Evolutionary conservation across 1,140 invertebrate species (phyloP), one percentile per base, ranked within the genome.

Genomic region (Prorops nasuta): DNA sequence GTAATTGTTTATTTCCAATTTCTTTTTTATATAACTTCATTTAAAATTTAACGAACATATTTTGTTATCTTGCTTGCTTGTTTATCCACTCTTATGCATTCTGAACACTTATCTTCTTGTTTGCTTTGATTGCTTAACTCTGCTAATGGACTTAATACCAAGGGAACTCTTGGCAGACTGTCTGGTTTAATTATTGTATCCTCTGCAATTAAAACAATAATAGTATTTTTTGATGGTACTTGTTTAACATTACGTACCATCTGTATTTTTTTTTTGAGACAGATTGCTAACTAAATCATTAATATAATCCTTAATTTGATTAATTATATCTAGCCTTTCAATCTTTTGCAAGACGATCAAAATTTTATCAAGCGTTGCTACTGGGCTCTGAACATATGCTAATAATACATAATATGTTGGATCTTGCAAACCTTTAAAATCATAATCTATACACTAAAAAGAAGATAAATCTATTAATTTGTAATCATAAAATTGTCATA

Each of bases 371-470:
- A 71, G 36, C 12, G 64, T 68, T 49, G 68, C 60, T 4, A 63
- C 63, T 0, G 18, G n/a, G 17, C 37, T 55, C 45, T 72, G 70
- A 4, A 55, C 55, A 48, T 64, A 72, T 20, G 68, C 38, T 16
- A 72, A 40, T 34, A 72, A 46, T 7, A 71, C 68, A 48, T 71
- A 71, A 42, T 70, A 71, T 10, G 67, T 70, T 37, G 70, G 67
- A 62, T 70, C 70, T 48, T 71, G 56, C 1, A 66, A 40, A 6
- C 66, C 67, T 53, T 67, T 72, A 42, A 71, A 70, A 37, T 70
- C 52, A 47, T 71, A 67, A 42, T 71, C 67, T 56, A 72, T 72
- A 17, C 62, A 71, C 62, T 69, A 12, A 19, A 54, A 20, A 9
- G 20, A 20, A 40, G 9, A 48, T 3, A 39, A 39, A 36, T 32